A percentile compares a stretch with the other conserved stretches of the same genome.
Evolutionary conservation across 1,140 invertebrate genomes (phyloP).

Genomic region (Drosophila erecta): DNA sequence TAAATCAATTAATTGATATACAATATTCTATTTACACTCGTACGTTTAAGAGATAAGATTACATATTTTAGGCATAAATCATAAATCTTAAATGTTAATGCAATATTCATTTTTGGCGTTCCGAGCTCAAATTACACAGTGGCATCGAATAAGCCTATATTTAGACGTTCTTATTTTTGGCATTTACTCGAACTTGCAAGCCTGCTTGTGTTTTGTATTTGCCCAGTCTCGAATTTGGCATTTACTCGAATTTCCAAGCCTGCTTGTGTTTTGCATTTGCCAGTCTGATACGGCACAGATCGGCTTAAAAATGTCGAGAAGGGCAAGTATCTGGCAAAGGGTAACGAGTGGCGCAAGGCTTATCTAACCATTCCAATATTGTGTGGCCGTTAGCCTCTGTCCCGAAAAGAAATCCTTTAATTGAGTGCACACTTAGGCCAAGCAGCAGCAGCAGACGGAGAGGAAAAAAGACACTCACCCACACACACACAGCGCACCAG

Average conservation of each 20-base stretch:
- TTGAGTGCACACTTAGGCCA: conserved; percentile 78
- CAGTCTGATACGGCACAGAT: not conserved
- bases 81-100: too few species aligned
- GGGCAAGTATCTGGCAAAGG: not conserved
- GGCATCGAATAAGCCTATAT: not conserved
- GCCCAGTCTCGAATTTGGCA: too few species aligned
- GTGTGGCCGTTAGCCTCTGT: conserved; percentile 42
- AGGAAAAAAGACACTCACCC: conserved; percentile 9
- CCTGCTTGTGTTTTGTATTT: not conserved
- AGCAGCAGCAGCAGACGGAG: conserved; percentile 38
- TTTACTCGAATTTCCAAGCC: not conserved
- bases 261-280: not conserved
- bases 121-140: not conserved
- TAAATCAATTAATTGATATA: too few species aligned
- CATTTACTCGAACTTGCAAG: not conserved
- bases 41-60: too few species aligned
- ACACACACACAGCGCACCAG: not conserved
- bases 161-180: not conserved
- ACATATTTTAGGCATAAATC: too few species aligned
- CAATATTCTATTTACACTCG: too few species aligned
- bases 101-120: too few species aligned
- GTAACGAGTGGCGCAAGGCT: conserved; percentile 5
- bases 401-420: conserved; percentile 71
- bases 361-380: conserved; percentile 58
- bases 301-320: not conserved